Conservation (phyloP, 2,888 invertebrate species). For the Sesia bembeciformis region DNA sequence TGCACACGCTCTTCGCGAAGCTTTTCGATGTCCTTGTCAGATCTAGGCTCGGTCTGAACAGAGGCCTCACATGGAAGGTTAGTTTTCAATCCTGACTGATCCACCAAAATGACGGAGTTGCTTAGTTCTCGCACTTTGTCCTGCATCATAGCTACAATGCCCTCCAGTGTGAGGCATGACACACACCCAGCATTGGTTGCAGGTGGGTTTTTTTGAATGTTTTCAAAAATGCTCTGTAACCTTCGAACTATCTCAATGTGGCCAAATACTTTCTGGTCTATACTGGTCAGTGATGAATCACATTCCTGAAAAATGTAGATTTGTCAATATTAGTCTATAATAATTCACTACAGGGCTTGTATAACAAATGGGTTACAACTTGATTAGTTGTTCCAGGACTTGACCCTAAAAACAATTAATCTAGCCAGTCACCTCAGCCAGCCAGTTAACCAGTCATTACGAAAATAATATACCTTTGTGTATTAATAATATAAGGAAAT, state of each 20-base stretch:
- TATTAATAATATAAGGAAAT: too few species aligned
- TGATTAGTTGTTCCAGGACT: too few species aligned
- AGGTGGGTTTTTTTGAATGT: not conserved
- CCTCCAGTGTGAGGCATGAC: constrained; percentile 6
- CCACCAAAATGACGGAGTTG: constrained; percentile 1
- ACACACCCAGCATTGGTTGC: constrained; percentile 3
- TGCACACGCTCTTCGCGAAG: not conserved
- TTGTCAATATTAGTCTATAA: not conserved
- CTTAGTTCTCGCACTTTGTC: constrained; percentile 7
- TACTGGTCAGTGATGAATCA: constrained; percentile 25
- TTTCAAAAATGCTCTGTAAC: constrained; percentile 3
- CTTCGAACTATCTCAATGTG: constrained; percentile 15
- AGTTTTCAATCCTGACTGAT: constrained; percentile 1
- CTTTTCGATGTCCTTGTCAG: constrained; percentile 9
- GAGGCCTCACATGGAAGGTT: constrained; percentile 1
- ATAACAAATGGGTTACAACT: too few species aligned
- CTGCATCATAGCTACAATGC: constrained; percentile 7
- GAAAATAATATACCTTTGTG: too few species aligned
- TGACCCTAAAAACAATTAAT: too few species aligned
- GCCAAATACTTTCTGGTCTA: constrained; percentile 19
- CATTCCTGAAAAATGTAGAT: constrained; percentile 23
- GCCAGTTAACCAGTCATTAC: too few species aligned
- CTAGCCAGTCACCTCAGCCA: too few species aligned
- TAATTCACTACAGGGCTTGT: too few species aligned
- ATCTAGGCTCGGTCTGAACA: constrained; percentile 2